Conservation (phyloP, 2,888 invertebrate genomes). For the Oscheius sp. region DNA sequence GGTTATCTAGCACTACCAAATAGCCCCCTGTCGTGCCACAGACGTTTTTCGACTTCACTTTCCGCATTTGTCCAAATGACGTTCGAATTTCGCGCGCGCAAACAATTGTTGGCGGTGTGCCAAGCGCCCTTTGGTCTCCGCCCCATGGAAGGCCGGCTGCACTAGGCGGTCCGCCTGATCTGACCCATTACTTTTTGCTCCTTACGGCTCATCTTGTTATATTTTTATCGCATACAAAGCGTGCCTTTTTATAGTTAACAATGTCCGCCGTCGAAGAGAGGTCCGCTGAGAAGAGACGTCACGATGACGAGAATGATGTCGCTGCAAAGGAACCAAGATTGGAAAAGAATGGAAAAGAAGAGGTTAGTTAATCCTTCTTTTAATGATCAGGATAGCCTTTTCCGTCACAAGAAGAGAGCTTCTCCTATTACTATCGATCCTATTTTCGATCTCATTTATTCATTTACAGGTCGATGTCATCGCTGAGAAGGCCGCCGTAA, state of each 20-base stretch:
- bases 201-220: background rate
- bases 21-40: background rate
- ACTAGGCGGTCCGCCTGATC: background rate
- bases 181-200: background rate
- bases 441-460: background rate
- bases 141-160: constrained; percentile 3
- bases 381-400: background rate
- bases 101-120: constrained; percentile 40
- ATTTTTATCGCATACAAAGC: background rate
- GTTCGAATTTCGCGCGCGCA: constrained; percentile 35
- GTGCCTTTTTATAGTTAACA: background rate
- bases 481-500: constrained; percentile 39
- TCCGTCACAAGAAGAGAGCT: background rate
- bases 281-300: constrained; percentile 50
- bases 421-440: background rate
- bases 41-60: background rate
- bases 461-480: constrained; percentile 46
- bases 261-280: constrained; percentile 58
- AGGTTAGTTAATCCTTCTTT: constrained; percentile 36
- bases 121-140: constrained; percentile 34
- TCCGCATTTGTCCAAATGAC: constrained; percentile 12
- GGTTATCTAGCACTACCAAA: background rate
- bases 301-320: constrained; percentile 51
- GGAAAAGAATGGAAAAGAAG: constrained; percentile 50
- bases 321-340: constrained; percentile 49